Conservation (phyloP, 2,888 invertebrate species). For the Apeira syringaria region DNA sequence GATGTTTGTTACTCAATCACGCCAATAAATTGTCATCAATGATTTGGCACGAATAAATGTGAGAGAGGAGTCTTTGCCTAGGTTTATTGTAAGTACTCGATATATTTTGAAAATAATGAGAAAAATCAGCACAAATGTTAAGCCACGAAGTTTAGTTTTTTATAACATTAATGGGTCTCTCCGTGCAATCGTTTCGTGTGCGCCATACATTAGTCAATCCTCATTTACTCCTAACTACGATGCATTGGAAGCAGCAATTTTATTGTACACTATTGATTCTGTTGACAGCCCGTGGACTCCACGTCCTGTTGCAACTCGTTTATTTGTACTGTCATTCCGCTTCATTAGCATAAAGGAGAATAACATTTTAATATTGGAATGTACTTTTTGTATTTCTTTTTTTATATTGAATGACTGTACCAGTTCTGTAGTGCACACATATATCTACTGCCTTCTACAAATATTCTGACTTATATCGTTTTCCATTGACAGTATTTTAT, state of each 20-base stretch:
- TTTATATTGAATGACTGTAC: conserved; percentile 19
- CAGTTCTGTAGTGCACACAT: conserved; percentile 8
- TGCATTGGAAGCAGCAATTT: conserved; percentile 77
- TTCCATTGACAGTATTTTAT: conserved; percentile 10
- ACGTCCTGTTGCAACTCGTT: conserved; percentile 57
- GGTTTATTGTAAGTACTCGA: no score
- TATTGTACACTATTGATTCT: conserved; percentile 80
- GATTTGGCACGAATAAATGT: no score
- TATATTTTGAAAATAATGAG: no score
- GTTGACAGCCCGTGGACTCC: conserved; percentile 64
- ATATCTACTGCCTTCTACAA: conserved; percentile 5
- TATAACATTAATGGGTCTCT: no score
- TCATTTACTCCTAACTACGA: conserved; percentile 79
- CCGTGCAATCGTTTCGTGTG: conserved; percentile 76
- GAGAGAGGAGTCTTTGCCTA: no score
- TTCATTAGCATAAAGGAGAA: conserved; percentile 53
- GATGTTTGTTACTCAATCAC: no score
- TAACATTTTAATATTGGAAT: conserved; percentile 31
- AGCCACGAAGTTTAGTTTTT: no score
- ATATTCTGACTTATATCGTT: conserved; percentile 8
- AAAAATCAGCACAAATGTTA: conserved; percentile 45
- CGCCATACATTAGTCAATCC: conserved; percentile 75
- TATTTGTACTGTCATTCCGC: conserved; percentile 59
- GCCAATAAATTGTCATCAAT: no score
- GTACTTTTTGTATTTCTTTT: conserved; percentile 19